Conservation (phyloP, 2,888 invertebrate species). For the Girardia tigrina region DNA sequence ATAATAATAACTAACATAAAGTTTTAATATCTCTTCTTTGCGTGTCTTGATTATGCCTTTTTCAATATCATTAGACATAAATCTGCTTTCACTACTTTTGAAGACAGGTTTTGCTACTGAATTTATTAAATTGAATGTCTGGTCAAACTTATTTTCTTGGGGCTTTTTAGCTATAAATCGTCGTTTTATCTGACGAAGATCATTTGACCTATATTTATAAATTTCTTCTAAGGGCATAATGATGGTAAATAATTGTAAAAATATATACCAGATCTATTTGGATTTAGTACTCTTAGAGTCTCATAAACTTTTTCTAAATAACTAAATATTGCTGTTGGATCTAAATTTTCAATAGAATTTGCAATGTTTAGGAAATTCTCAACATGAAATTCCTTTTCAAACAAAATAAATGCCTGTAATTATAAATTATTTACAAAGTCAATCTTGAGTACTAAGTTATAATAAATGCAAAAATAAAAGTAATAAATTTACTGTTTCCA, state of each 20-base stretch:
- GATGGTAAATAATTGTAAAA: neutral
- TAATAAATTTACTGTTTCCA: conserved; percentile 9
- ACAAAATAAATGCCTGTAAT: conserved; percentile 25
- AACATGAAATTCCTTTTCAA: conserved; percentile 31
- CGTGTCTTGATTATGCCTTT: neutral
- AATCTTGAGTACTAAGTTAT: neutral
- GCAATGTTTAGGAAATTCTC: neutral
- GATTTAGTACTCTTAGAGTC: conserved; percentile 25
- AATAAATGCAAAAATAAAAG: neutral
- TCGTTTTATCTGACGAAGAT: neutral
- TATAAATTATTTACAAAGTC: neutral
- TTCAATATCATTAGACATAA: conserved; percentile 8
- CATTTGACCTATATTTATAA: neutral
- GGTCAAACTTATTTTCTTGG: neutral
- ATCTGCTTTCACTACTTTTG: neutral
- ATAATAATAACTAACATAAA: neutral
- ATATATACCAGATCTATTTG: neutral
- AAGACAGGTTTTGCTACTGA: neutral
- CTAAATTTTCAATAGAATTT: conserved; percentile 6
- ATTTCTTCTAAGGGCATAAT: no score
- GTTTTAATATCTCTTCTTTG: neutral
- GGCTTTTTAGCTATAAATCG: neutral
- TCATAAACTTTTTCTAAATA: conserved; percentile 33
- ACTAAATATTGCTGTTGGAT: conserved; percentile 4
- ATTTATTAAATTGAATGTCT: neutral